A percentile compares a stretch with the other conserved stretches of the same genome.
Conservation (phyloP, 2,888 invertebrate species). For the Heteromurus nitidus region DNA sequence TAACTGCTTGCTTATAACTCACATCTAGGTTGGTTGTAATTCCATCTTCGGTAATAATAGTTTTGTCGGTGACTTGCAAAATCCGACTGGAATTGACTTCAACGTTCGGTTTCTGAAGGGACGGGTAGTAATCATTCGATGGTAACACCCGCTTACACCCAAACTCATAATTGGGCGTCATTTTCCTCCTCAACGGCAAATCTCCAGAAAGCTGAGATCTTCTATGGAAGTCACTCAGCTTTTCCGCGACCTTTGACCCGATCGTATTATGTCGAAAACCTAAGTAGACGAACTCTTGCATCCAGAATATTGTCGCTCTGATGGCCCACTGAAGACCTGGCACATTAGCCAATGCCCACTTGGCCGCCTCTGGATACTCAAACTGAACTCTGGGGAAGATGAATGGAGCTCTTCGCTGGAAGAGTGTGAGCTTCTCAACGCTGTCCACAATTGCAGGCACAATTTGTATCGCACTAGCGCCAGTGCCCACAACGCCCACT, state of each 20-base stretch:
- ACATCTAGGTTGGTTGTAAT: constrained; percentile 59
- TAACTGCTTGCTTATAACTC: constrained; percentile 6
- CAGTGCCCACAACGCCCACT: constrained; percentile 66
- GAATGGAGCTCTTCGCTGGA: constrained; percentile 56
- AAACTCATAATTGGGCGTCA: constrained; percentile 61
- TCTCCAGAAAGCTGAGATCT: constrained; percentile 41
- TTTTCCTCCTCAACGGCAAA: constrained; percentile 36
- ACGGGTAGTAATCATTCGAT: constrained; percentile 56
- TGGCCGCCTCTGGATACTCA: constrained; percentile 36
- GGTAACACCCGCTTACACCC: constrained; percentile 64
- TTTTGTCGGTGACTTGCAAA: constrained; percentile 31
- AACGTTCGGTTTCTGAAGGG: constrained; percentile 48
- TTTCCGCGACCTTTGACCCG: constrained; percentile 34
- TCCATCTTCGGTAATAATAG: constrained; percentile 61
- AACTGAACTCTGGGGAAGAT: constrained; percentile 42
- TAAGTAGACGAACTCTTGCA: constrained; percentile 39
- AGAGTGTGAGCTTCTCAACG: constrained; percentile 56
- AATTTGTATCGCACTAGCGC: constrained; percentile 65
- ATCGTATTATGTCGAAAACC: constrained; percentile 47
- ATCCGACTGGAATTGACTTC: constrained; percentile 46
- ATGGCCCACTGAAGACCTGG: constrained; percentile 56
- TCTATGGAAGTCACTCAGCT: constrained; percentile 24
- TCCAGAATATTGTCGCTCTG: constrained; percentile 39
- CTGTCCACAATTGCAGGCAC: constrained; percentile 56
- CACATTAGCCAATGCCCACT: constrained; percentile 43